phyloP scores from a whole-genome alignment of 2,113 vertebrate genomes.

The Lanius ludovicianus region DNA sequence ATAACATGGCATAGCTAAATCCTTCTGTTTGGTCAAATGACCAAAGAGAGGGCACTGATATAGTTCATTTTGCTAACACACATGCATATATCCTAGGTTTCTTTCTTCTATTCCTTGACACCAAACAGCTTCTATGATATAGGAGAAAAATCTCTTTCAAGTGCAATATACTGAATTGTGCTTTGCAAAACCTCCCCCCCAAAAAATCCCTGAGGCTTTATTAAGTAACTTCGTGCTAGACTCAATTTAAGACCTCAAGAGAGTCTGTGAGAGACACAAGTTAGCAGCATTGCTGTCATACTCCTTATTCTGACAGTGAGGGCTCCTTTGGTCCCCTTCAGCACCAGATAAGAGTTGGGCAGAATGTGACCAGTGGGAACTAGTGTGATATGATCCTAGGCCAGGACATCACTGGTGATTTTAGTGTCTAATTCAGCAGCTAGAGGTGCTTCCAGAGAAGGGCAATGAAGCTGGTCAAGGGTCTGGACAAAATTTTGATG shows the following conservation, averaged over 20 bases:
- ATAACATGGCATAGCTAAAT: not conserved
- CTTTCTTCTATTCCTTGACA: not conserved
- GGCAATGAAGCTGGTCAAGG: not conserved
- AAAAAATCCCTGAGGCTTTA: not conserved
- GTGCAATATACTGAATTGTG: not conserved
- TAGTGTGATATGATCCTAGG: not conserved
- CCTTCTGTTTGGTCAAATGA: not conserved
- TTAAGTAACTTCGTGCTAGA: not conserved
- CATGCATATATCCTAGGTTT: not conserved
- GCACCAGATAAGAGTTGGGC: not conserved
- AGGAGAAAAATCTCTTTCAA: not conserved
- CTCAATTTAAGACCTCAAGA: not conserved
- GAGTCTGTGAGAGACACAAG: not conserved
- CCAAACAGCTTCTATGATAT: rapidly evolving
- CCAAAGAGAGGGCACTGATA: not conserved
- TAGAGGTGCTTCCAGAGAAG: not conserved
- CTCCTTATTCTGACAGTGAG: not conserved
- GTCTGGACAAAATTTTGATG: not conserved
- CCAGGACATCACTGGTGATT: not conserved
- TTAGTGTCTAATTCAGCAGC: not conserved
- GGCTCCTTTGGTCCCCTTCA: not conserved
- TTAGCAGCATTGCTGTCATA: not conserved
- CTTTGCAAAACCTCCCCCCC: not conserved
- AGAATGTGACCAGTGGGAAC: not conserved
- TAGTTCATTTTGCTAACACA: not conserved